Base-by-base conservation (phyloP, 23 tunicate species). In the Trididemnum clinides region DNA sequence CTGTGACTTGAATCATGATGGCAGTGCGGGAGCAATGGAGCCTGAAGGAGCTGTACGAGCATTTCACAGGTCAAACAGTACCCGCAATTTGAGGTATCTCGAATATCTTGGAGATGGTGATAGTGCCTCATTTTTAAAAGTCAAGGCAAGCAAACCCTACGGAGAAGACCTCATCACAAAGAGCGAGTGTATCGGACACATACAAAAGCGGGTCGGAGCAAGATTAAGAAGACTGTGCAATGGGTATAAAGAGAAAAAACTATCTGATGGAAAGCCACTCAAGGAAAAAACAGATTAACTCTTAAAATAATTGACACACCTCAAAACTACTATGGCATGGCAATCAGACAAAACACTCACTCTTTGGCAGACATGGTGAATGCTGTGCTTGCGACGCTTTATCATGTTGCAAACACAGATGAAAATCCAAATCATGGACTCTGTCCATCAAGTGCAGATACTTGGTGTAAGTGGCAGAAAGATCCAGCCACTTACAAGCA, bases 391-490 rank as follows among this genome's bases (percentile, higher is more conserved):
- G 75, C 36, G 19, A 32, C 25, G 18, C 31, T 66, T 15, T 66
- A 66, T 32, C 75, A 66, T 66, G 75, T 66, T 66, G 75, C 75
- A 7, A 66, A 23, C 22, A 10, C 75, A 5, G 75, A 66, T 32
- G 75, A 66, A 66, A 66, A 23, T 37, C 75, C 75, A 32, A 66
- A 29, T 66, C 37, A 66, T 66, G 5, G 10, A 15, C 19, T 66
- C 19, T 66, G 75, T 29, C 75, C 75, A 66, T 7, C 37, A 29
- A 37, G 75, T 66, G 37, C 30, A 10, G 75, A 66, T 23, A 29
- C 25, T 29, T 66, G 75, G 75, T 66, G 37, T 23, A 66, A 32
- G 37, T 66, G 75, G 75, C 75, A 66, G 75, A 66, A 66, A 32
- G 37, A 32, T 66, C 25, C 75, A 10, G 75, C 36, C 30, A 32